Evolutionary conservation across 2,888 invertebrate genomes (phyloP), one percentile per base, ranked within the genome.

Genomic region (Tethea ocularis): DNA sequence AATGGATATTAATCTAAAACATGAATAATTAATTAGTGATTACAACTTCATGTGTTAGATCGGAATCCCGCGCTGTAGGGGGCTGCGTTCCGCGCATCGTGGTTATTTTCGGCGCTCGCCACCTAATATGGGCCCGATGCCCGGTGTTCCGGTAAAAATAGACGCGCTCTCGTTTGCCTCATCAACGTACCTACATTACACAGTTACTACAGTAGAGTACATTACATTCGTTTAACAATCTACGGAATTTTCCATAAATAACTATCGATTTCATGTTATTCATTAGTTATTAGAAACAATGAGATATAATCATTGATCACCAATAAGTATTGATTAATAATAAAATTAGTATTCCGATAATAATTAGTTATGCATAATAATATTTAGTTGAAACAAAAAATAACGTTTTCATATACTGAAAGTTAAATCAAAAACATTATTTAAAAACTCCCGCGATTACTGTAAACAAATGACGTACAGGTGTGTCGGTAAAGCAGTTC

Each of bases 111-210:
- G 79, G 84, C 79, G 68, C 74, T 72, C 84, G 89, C 71, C 86
- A 82, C 93, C 93, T 87, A 92, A 93, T 93, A 93, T 91, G 93
- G 93, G 84, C 86, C 78, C 89, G 88, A 61, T 85, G 92, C 88
- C 88, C 84, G 83, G 86, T 81, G 82, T 84, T 83, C 79, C 78
- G 81, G 78, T 87, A 88, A 86, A 89, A 89, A 90, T 91, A 92
- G 88, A 85, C 70, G 70, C 74, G 77, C 77, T 74, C 72, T 72
- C 75, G 81, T 69, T 69, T 71, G 77, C 80, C 80, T 77, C 82
- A 79, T 74, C 74, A 75, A 57, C 71, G 58, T 59, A 62, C 1
- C 1, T 6, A 5, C 2, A 59, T n/a, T n/a, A n/a, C n/a, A n/a
- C n/a, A n/a, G n/a, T n/a, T n/a, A n/a, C n/a, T n/a, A n/a, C n/a